Evolutionary conservation across 2,797 vertebrate genomes (phyloP).

Genomic region (Enoplosus armatus): DNA sequence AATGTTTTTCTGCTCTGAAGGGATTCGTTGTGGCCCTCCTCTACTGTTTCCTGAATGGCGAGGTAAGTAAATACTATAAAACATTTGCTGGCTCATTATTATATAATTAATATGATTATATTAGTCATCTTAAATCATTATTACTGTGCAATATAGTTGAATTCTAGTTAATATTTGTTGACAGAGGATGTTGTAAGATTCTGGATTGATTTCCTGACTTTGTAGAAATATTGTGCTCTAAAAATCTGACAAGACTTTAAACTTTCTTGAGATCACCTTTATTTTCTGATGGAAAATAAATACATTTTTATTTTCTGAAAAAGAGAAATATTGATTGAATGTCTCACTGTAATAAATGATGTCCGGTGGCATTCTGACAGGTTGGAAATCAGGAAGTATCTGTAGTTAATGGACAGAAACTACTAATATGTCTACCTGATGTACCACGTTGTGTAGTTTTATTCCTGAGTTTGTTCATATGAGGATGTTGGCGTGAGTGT

Average conservation of each 20-base stretch:
- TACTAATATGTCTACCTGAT: too few species aligned
- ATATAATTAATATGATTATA: neutral
- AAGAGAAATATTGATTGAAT: neutral
- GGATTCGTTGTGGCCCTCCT: constrained; percentile 91
- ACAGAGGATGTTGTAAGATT: neutral
- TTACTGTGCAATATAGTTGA: neutral
- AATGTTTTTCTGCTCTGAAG: constrained; percentile 69
- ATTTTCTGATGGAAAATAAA: too few species aligned
- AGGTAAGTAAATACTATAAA: constrained; percentile 79
- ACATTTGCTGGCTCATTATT: neutral
- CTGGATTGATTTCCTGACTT: neutral
- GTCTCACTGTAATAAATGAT: neutral
- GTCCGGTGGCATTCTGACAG: neutral
- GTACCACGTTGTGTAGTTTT: neutral
- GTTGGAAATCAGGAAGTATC: neutral
- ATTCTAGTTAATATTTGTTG: neutral
- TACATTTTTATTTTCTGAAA: neutral
- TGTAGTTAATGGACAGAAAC: neutral
- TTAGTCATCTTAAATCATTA: neutral
- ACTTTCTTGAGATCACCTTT: neutral
- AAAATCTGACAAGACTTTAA: neutral
- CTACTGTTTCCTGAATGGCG: constrained; percentile 92
- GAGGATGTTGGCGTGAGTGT: neutral
- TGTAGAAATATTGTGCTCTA: neutral
- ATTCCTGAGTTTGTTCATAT: neutral